These are phyloP conservation scores for Pteromalus puparum DNA, from an alignment of 1,140 invertebrate genomes.

Conservation along the genomic window DNA sequence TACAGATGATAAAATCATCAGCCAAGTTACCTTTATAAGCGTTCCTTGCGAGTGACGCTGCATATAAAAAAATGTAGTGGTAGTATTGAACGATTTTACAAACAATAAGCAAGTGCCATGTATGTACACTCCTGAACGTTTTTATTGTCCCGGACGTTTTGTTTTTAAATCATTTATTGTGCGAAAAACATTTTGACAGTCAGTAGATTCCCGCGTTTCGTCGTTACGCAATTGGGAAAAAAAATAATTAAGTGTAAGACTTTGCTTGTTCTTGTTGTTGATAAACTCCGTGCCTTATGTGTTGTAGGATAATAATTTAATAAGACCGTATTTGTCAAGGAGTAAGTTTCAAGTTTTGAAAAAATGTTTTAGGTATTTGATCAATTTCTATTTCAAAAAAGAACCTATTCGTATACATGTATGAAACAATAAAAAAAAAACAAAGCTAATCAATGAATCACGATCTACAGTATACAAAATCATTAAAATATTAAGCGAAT, in stretches of 20 bases:
- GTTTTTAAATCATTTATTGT: background rate
- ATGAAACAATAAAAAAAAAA: background rate
- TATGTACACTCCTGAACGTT: background rate
- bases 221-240: no score
- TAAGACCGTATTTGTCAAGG: background rate
- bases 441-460: background rate
- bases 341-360: background rate
- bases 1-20: background rate
- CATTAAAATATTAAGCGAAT: background rate
- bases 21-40: constrained; percentile 18
- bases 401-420: background rate
- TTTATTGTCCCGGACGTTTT: background rate
- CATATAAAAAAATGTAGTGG: constrained; percentile 6
- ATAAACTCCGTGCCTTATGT: background rate
- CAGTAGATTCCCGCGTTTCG: no score
- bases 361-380: background rate
- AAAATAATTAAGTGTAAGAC: background rate
- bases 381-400: background rate
- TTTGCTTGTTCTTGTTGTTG: background rate
- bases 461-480: background rate
- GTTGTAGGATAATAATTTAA: background rate
- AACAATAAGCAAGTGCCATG: constrained; percentile 19
- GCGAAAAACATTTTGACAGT: no score
- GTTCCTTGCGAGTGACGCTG: constrained; percentile 5
- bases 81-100: background rate